Base-by-base conservation (phyloP, 2,113 vertebrate genomes). In the Ceuthmochares aereus region DNA sequence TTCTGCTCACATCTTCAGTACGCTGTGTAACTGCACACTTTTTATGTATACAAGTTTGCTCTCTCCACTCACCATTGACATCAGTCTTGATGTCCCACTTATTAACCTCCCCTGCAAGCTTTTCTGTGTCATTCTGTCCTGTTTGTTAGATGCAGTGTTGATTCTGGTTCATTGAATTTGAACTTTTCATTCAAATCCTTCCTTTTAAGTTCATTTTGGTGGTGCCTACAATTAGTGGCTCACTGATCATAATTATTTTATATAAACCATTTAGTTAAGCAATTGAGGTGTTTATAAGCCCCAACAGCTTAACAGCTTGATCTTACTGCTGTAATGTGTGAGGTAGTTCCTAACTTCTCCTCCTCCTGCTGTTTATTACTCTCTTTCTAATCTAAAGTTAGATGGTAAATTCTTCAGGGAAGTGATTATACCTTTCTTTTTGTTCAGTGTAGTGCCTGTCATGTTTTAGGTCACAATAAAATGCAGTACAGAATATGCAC, bases 351-450 rank as follows among this genome's bases (percentile, higher is more conserved):
- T 90, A 63, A 81, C 52, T 81, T 36, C 92, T n/a, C 81, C 83
- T 94, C 63, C 79, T 96, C 94, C 95, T 95, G 93, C 92, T 96
- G 96, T 97, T 96, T 94, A 96, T 90, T 94, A 64, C 72, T 75
- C 34, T 69, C 56, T 81, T 92, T 94, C 84, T 78, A 94, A 95
- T 94, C 85, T 94, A 70, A 96, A 90, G 40, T 94, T 76, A 92
- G 72, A 90, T 49, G 72, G 76, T 86, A 94, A 93, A 90, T 73
- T 94, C 68, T 86, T 94, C 37, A 36, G 79, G 56, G 76, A 88
- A 92, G 60, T 70, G 56, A 75, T 90, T 88, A 75, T 36, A 56
- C 60, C 76, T 90, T 93, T 83, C 62, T 86, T 92, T 89, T 63
- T 88, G 52, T 88, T 96, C 64, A 72, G 6, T 13, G 43, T 67